Evolutionary conservation across 2,888 invertebrate species (phyloP).

Genomic region (Andrena bicolor): DNA sequence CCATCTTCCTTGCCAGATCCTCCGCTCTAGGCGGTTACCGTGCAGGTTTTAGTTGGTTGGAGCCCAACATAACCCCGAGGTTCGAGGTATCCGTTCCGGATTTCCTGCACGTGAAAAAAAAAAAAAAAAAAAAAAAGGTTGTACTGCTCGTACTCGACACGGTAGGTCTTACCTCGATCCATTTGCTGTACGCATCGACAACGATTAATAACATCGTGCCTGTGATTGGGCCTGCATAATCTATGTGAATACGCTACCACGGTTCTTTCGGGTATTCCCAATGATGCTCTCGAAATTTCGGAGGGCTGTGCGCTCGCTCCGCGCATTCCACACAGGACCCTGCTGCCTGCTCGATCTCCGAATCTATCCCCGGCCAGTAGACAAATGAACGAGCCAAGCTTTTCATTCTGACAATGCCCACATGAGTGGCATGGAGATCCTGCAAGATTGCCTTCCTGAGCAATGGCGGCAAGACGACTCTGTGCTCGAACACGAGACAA

Average conservation of each 20-base stretch:
- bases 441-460: background rate
- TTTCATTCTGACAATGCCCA: background rate
- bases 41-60: too few relatives aligned
- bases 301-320: background rate
- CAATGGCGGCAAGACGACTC: background rate
- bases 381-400: background rate
- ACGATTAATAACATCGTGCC: conserved; percentile 50
- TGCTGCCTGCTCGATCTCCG: background rate
- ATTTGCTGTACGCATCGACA: conserved; percentile 41
- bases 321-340: background rate
- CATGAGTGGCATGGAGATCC: background rate
- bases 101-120: too few relatives aligned
- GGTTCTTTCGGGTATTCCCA: conserved; percentile 19
- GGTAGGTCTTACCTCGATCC: conserved; percentile 36
- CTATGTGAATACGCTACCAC: background rate
- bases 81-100: too few relatives aligned
- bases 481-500: background rate
- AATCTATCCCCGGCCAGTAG: background rate
- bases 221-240: conserved; percentile 15
- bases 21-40: too few relatives aligned
- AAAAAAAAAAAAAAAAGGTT: too few relatives aligned
- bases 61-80: too few relatives aligned
- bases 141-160: background rate
- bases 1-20: too few relatives aligned
- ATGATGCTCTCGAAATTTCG: background rate